These are phyloP conservation scores for Meles meles DNA, from an alignment of 2,113 vertebrate genomes.

Conservation along the genomic window DNA sequence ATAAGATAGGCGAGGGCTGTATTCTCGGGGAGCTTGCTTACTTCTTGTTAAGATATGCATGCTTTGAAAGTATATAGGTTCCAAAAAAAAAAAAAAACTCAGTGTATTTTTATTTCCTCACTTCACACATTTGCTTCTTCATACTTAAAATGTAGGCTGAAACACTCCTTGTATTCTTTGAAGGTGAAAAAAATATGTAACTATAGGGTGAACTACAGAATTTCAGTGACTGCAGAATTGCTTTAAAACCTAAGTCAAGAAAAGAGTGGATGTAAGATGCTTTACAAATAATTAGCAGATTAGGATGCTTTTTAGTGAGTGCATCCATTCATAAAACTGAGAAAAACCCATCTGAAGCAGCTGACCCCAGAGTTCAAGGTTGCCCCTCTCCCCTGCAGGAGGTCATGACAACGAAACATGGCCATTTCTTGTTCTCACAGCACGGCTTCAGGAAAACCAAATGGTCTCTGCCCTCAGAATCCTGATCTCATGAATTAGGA, in stretches of 20 bases:
- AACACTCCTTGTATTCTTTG: constrained; percentile 50
- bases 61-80: constrained; percentile 36
- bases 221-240: constrained; percentile 11
- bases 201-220: constrained; percentile 35
- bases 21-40: constrained; percentile 12
- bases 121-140: constrained; percentile 66
- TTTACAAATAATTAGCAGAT: constrained; percentile 61
- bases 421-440: constrained; percentile 54
- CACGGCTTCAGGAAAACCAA: constrained; percentile 10
- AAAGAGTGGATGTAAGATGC: not conserved
- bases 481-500: not conserved
- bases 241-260: constrained; percentile 36
- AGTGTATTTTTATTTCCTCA: constrained; percentile 66
- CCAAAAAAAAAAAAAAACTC: constrained; percentile 53
- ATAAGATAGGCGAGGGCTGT: not conserved
- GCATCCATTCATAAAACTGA: constrained; percentile 56
- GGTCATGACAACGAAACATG: not conserved
- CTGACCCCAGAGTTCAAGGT: constrained; percentile 42
- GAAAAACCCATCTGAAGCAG: not conserved
- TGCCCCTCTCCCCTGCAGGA: not conserved
- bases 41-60: constrained; percentile 29
- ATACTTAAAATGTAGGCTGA: constrained; percentile 67
- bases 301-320: constrained; percentile 38
- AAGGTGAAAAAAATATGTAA: constrained; percentile 51
- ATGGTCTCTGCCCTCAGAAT: constrained; percentile 41